Evolutionary conservation across 2,797 vertebrate genomes (phyloP).

Genomic region (Ptychobarbus kaznakovi): DNA sequence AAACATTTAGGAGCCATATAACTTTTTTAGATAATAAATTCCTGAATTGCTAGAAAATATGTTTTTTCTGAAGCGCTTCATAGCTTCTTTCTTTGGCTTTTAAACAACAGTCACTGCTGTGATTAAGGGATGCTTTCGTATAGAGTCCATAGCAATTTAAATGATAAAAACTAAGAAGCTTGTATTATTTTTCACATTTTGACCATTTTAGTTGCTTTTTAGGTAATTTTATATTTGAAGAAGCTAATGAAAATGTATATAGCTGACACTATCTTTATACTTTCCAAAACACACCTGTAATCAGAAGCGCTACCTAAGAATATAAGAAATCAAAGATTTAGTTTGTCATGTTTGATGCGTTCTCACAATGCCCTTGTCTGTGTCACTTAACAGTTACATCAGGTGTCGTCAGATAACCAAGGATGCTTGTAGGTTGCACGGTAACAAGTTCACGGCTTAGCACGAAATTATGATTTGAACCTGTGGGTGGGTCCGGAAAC

Average conservation of each 20-base stretch:
- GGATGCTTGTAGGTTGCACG: conserved; percentile 73
- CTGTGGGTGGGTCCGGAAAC: conserved; percentile 69
- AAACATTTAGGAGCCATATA: neutral
- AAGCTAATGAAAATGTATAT: neutral
- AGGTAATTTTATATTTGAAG: neutral
- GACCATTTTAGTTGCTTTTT: neutral
- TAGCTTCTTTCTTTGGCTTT: neutral
- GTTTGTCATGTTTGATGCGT: neutral
- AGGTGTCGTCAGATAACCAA: conserved; percentile 74
- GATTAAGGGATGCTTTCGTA: neutral
- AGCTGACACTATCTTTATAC: neutral
- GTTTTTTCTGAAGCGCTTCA: neutral
- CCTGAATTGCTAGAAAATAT: neutral
- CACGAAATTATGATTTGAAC: conserved; percentile 75
- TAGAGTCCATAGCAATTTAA: neutral
- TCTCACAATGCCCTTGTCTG: conserved; percentile 33
- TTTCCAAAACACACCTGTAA: neutral
- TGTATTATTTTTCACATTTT: neutral
- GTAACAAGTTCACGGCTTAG: conserved; percentile 71
- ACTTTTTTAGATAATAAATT: neutral
- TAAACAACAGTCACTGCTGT: neutral
- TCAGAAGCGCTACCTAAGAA: neutral
- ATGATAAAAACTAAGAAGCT: too few relatives aligned
- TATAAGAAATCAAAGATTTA: conserved; percentile 18
- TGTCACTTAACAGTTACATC: conserved; percentile 72